Percentiles rank a stretch among this genome's conserved stretches.
These are phyloP conservation scores for Azemiops feae DNA, from an alignment of 2,113 vertebrate genomes.

Conservation along the genomic window DNA sequence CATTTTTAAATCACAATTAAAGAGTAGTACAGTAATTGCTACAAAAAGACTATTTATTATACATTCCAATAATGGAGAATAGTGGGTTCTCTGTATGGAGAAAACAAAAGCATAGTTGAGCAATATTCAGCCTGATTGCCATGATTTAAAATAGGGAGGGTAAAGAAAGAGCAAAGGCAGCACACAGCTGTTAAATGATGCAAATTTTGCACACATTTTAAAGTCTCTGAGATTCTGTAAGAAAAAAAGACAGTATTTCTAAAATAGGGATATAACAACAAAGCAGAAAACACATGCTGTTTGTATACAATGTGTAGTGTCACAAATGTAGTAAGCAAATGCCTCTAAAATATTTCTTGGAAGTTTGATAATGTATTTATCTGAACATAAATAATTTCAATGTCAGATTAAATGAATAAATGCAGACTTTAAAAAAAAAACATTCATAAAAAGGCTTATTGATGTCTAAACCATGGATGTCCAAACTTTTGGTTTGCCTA, in stretches of 20 bases:
- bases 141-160: not conserved
- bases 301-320: constrained; percentile 15
- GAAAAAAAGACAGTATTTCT: constrained; percentile 1
- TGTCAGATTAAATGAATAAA: constrained; percentile 30
- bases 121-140: not conserved
- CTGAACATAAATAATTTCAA: not conserved
- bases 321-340: constrained; percentile 42
- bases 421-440: constrained; percentile 21
- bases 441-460: not conserved
- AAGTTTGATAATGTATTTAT: constrained; percentile 30
- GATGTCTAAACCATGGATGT: not conserved
- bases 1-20: not conserved
- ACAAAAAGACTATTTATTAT: not conserved
- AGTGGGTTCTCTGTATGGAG: not conserved
- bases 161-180: not conserved
- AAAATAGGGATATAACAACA: constrained; percentile 28
- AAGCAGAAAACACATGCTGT: not conserved
- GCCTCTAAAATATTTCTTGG: constrained; percentile 34
- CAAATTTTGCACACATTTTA: constrained; percentile 9
- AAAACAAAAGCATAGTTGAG: not conserved
- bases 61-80: not conserved
- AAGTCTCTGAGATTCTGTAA: not conserved
- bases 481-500: not conserved
- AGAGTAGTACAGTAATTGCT: not conserved
- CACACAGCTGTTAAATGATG: not conserved